Percentiles rank a stretch among this genome's conserved stretches.
Evolutionary conservation across 2,113 vertebrate species (phyloP).

Genomic region (Cyprinodon variegatus): DNA sequence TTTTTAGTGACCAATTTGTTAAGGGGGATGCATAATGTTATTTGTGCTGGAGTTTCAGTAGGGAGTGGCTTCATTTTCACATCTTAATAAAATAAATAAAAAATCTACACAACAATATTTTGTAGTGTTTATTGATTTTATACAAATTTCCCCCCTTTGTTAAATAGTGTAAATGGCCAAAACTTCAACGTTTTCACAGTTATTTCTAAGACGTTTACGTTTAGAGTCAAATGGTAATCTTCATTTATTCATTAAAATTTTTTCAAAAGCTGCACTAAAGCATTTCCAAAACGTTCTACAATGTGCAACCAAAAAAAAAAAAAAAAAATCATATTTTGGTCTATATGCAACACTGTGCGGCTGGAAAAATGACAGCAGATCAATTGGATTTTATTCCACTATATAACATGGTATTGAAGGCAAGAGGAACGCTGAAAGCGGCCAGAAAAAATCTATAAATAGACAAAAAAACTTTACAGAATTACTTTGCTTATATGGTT

Average conservation of each 20-base stretch:
- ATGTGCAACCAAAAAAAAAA: constrained; percentile 5
- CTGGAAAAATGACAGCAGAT: no score
- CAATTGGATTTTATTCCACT: no score
- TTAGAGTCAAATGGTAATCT: neutral
- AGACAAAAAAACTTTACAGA: neutral
- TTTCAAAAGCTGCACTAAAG: neutral
- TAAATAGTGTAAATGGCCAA: constrained; percentile 13
- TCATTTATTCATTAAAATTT: no score
- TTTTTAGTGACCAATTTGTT: constrained; percentile 9
- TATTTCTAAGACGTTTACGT: neutral
- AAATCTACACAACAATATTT: constrained; percentile 35
- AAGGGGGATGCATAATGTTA: neutral
- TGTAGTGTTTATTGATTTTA: constrained; percentile 63
- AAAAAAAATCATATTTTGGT: neutral
- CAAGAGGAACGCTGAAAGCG: neutral
- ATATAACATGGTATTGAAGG: neutral
- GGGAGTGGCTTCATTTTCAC: constrained; percentile 54
- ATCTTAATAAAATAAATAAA: constrained; percentile 36
- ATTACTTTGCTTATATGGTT: neutral
- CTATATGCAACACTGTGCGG: neutral
- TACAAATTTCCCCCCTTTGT: constrained; percentile 37
- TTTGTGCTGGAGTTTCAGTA: constrained; percentile 24
- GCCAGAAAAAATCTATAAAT: neutral
- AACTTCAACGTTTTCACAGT: constrained; percentile 4
- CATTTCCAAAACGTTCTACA: neutral